Conservation (phyloP, 2,113 vertebrate species). For the Crotalus helleri region DNA sequence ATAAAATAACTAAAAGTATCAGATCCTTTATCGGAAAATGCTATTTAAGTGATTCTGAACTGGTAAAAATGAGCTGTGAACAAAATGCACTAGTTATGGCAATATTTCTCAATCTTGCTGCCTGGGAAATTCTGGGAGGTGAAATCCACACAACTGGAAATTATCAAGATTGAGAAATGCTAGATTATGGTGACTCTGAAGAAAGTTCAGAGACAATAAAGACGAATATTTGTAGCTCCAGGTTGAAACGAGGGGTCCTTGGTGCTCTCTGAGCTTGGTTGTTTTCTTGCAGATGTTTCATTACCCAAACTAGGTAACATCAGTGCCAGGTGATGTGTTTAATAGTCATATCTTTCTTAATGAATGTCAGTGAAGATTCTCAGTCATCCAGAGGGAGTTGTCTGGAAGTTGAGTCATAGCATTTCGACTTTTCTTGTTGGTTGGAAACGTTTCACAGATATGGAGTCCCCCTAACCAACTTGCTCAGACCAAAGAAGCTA, state of each 20-base stretch:
- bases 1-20: background rate
- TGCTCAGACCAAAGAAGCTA: background rate
- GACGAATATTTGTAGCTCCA: background rate
- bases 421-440: background rate
- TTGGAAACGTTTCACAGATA: background rate
- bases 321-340: background rate
- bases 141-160: background rate
- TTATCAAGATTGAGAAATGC: background rate
- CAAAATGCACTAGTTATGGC: background rate
- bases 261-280: background rate
- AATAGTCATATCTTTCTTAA: background rate
- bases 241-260: background rate
- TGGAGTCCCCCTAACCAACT: background rate
- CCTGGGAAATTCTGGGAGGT: background rate
- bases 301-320: background rate
- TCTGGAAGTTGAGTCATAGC: background rate
- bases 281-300: background rate
- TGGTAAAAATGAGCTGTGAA: background rate
- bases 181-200: background rate
- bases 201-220: background rate
- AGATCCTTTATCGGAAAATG: background rate
- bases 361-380: background rate
- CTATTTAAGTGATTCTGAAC: background rate
- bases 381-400: background rate
- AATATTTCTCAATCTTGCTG: background rate